A percentile compares a stretch with the other conserved stretches of the same genome.
Evolutionary conservation across 92 coral and sea anemone genomes (phyloP).

Genomic region (Epizoanthus scotinus): DNA sequence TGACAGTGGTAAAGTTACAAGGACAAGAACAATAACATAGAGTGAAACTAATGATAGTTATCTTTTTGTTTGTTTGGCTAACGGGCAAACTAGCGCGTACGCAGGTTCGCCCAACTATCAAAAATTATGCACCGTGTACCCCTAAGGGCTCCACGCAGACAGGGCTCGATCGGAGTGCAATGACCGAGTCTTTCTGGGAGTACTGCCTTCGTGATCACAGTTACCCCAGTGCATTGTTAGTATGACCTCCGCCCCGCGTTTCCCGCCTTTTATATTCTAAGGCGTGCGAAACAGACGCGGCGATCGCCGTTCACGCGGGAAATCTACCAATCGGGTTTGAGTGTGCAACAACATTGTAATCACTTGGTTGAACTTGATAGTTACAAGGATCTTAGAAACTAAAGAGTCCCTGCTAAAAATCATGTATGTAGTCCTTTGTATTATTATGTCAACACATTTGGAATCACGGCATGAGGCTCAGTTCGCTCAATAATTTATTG

Average conservation of each 20-base stretch:
- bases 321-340: conserved; percentile 27
- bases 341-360: neutral
- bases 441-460: neutral
- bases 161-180: conserved; percentile 62
- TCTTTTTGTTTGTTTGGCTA: conserved; percentile 36
- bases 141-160: conserved; percentile 76
- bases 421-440: neutral
- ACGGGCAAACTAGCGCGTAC: conserved; percentile 92
- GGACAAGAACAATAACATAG: neutral
- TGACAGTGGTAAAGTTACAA: neutral
- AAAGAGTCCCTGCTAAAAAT: conserved; percentile 34
- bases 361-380: conserved; percentile 8
- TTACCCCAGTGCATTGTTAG: conserved; percentile 90
- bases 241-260: conserved; percentile 55
- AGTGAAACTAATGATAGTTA: neutral
- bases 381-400: conserved; percentile 12
- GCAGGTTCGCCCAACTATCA: conserved; percentile 88
- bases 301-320: conserved; percentile 25
- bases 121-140: conserved; percentile 95
- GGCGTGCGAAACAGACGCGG: conserved; percentile 37
- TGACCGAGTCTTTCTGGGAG: conserved; percentile 69
- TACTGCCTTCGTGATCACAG: conserved; percentile 95
- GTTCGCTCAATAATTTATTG: conserved; percentile 30
- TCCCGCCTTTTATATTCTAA: conserved; percentile 63
- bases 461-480: conserved; percentile 11